phyloP scores from a whole-genome alignment of 2,113 vertebrate genomes.

The Oxyruncus cristatus region DNA sequence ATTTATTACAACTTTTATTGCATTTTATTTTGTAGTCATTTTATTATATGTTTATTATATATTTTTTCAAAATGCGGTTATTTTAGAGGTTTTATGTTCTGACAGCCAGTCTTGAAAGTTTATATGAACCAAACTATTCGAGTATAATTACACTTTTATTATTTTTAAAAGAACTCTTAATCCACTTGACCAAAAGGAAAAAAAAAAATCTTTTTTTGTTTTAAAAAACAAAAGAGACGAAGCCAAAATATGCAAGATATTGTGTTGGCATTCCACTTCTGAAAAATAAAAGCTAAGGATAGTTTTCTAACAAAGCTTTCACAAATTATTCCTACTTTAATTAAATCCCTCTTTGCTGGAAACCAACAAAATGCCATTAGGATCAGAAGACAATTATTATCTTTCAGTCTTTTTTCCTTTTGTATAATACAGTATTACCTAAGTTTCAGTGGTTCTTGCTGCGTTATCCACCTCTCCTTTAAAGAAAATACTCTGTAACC shows the following conservation, averaged over 20 bases:
- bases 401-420: slow-evolving; percentile 28
- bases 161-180: slow-evolving; percentile 28
- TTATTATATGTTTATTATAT: neutral
- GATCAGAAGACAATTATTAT: slow-evolving; percentile 26
- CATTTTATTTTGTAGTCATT: neutral
- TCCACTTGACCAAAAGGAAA: neutral
- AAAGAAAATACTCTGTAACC: slow-evolving; percentile 69
- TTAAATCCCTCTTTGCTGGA: slow-evolving; percentile 51
- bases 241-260: slow-evolving; percentile 37
- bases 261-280: neutral
- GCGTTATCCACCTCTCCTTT: slow-evolving; percentile 56
- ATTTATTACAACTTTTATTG: neutral
- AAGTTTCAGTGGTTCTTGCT: slow-evolving; percentile 48
- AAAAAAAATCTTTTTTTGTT: neutral
- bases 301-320: slow-evolving; percentile 22
- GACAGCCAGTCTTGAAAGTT: neutral
- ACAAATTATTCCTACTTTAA: slow-evolving; percentile 24
- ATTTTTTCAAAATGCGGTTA: neutral
- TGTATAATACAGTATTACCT: slow-evolving; percentile 25
- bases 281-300: slow-evolving; percentile 8
- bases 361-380: slow-evolving; percentile 38
- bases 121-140: neutral
- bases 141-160: neutral
- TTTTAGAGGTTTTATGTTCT: neutral
- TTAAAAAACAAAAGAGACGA: neutral